Conservation (phyloP, 2,113 vertebrate species). For the Heliornis fulica region DNA sequence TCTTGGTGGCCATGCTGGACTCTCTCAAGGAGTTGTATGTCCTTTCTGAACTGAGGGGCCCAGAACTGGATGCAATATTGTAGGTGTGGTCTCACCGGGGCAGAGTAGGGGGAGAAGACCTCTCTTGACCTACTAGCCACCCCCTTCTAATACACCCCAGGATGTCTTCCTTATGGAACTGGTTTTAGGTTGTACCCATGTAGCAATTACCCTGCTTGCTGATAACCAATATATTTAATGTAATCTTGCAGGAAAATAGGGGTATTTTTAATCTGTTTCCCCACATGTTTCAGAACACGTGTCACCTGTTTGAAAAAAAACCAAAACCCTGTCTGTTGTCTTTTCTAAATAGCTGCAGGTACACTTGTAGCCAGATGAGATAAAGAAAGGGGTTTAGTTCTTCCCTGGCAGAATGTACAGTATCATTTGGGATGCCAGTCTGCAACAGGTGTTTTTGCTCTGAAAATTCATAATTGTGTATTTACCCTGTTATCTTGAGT, state of each 20-base stretch:
- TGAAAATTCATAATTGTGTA: neutral
- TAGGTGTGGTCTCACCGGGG: no score
- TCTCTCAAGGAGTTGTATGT: no score
- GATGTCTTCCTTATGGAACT: no score
- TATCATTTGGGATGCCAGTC: neutral
- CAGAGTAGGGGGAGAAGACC: no score
- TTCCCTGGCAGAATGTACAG: neutral
- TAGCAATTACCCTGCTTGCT: neutral
- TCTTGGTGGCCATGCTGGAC: no score
- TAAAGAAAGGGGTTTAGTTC: neutral
- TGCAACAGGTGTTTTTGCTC: neutral
- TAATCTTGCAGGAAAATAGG: neutral
- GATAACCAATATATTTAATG: neutral
- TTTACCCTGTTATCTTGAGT: neutral
- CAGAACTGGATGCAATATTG: no score
- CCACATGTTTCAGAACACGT: neutral
- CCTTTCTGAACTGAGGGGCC: no score
- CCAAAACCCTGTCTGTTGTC: neutral
- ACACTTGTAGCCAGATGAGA: neutral
- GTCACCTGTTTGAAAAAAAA: neutral
- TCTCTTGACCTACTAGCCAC: no score
- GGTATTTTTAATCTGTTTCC: neutral
- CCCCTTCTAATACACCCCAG: no score
- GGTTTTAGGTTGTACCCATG: no score
- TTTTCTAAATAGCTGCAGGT: neutral